Base-by-base conservation (phyloP, 2,797 vertebrate genomes). In the Dicrostonyx torquatus region DNA sequence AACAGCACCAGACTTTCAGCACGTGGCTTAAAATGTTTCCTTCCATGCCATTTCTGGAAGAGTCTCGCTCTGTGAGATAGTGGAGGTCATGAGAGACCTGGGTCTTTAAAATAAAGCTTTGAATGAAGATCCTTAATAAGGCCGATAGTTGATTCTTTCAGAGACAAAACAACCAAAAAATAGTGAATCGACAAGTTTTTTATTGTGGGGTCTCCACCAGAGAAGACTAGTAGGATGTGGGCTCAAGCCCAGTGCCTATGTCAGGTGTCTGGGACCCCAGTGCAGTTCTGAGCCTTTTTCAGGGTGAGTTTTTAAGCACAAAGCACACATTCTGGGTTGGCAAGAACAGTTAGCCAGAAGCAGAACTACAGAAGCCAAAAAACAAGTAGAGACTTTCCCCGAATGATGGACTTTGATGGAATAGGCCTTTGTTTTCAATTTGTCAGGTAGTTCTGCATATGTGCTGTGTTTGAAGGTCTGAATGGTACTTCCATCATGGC, bases 161-260 rank as follows among this genome's bases (percentile, higher is more conserved):
- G 78, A 90, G 37, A 64, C 8, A 2, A 93, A n/a, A 82, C 79
- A 88, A 87, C n/a, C 87, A 82, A 93, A 62, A 84, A 53, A 58
- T 26, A 66, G n/a, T 29, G 22, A 34, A 24, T 58, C 14, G 22
- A 15, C 45, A n/a, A 68, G 62, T 34, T 50, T n/a, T 9, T 45
- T 68, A 2, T n/a, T 50, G 43, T 50, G 62, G 34, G 18, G 60
- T 66, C 34, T 66, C 31, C 31, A 68, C 43, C 12, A n/a, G 31
- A 66, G 43, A 68, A 37, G 43, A 68, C 62, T 50, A 6, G 9
- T 13, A 22, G 2, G 6, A 20, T 1, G 2, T 4, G 12, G 31
- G 43, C 22, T 85, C 82, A n/a, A 68, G 62, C 62, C 45, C 10
- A 2, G 43, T 18, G 64, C 24, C 45, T 85, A 37, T 3, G 24